Evolutionary conservation across 2,113 vertebrate genomes (phyloP).

Genomic region (Heterotis niloticus): DNA sequence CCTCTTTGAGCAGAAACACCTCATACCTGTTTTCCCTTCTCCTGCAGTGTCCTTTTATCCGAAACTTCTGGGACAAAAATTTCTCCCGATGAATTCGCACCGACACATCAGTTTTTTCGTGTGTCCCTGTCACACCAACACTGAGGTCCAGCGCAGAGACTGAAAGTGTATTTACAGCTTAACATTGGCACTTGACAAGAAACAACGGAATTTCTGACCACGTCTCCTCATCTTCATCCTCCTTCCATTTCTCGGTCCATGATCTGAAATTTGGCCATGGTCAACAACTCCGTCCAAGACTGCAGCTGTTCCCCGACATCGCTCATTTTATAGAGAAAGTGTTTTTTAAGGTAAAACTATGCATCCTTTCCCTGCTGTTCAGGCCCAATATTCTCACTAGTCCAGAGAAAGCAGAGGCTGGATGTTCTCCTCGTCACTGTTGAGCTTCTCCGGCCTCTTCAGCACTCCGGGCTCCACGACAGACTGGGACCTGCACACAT

Average conservation of each 20-base stretch:
- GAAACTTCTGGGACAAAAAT: slow-evolving; percentile 30
- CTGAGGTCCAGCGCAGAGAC: slow-evolving; percentile 56
- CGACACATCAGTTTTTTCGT: slow-evolving; percentile 43
- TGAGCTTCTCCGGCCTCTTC: slow-evolving; percentile 88
- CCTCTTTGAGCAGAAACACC: slow-evolving; percentile 17
- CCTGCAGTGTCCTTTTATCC: slow-evolving; percentile 22
- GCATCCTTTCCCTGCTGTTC: slow-evolving; percentile 15
- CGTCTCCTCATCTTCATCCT: neutral
- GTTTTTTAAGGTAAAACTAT: neutral
- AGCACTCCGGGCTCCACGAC: slow-evolving; percentile 93
- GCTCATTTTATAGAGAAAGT: slow-evolving; percentile 16
- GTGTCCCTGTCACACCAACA: slow-evolving; percentile 55
- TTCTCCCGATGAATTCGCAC: slow-evolving; percentile 45
- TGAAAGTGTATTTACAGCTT: slow-evolving; percentile 75
- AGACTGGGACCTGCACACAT: slow-evolving; percentile 82
- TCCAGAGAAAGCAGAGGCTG: slow-evolving; percentile 96
- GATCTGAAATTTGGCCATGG: neutral
- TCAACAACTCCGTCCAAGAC: neutral
- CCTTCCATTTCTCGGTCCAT: neutral
- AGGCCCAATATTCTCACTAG: slow-evolving; percentile 52
- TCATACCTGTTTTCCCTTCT: slow-evolving; percentile 14
- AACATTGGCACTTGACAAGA: slow-evolving; percentile 93
- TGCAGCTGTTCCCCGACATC: neutral
- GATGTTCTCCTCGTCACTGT: slow-evolving; percentile 93
- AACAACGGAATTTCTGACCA: slow-evolving; percentile 50